These are phyloP conservation scores for Drosophila falleni DNA, from an alignment of 2,888 invertebrate species.

Conservation along the genomic window DNA sequence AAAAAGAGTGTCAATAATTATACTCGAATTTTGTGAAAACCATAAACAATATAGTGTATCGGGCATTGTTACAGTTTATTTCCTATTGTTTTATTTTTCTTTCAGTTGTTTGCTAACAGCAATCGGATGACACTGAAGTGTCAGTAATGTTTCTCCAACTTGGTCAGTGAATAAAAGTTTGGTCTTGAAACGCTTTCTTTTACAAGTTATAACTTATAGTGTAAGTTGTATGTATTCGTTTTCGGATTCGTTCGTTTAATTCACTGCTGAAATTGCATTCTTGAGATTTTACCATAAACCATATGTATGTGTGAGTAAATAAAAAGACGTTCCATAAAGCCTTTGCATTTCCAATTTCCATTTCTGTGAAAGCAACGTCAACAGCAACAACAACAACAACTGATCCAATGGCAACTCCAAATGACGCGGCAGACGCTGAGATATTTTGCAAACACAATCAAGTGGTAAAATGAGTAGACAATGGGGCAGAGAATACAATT, in stretches of 20 bases:
- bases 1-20: neutral
- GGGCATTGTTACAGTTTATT: neutral
- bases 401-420: conserved; percentile 2
- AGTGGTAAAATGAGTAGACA: conserved; percentile 69
- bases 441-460: conserved; percentile 43
- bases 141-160: conserved; percentile 40
- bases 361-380: conserved; percentile 5
- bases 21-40: neutral
- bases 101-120: conserved; percentile 13
- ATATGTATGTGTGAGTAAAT: conserved; percentile 1
- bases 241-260: conserved; percentile 8
- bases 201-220: neutral
- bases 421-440: conserved; percentile 21
- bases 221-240: conserved; percentile 9
- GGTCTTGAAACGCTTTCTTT: conserved; percentile 12
- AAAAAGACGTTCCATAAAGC: conserved; percentile 21
- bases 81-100: neutral
- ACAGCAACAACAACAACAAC: neutral
- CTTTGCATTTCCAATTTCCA: conserved; percentile 51
- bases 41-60: neutral
- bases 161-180: conserved; percentile 53
- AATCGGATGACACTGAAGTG: conserved; percentile 43
- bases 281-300: conserved; percentile 5
- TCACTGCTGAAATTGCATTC: conserved; percentile 38
- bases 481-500: conserved; percentile 18